Conservation (phyloP, 2,113 vertebrate genomes). For the Herpailurus yagouaroundi region DNA sequence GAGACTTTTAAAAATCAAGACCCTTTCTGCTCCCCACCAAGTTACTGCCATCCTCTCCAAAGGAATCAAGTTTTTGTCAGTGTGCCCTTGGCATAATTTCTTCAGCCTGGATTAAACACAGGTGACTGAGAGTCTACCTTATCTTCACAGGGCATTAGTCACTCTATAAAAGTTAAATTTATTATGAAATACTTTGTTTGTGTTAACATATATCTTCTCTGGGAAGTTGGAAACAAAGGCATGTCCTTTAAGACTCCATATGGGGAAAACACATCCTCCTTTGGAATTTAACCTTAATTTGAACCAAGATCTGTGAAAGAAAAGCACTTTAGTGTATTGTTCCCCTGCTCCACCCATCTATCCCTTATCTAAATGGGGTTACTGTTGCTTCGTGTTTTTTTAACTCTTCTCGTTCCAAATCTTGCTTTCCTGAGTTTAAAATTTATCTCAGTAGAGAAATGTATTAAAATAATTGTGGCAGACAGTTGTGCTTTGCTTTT, state of each 20-base stretch:
- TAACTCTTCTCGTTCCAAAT: constrained; percentile 81
- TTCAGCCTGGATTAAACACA: constrained; percentile 72
- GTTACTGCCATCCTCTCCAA: constrained; percentile 28
- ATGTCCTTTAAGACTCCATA: constrained; percentile 84
- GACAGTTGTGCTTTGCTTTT: not conserved
- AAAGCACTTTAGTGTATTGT: constrained; percentile 88
- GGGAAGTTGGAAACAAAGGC: constrained; percentile 84
- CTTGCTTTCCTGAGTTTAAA: constrained; percentile 79
- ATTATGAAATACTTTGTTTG: constrained; percentile 86
- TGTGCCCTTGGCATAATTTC: constrained; percentile 65
- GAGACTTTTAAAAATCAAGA: constrained; percentile 65
- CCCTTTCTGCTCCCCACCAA: constrained; percentile 55
- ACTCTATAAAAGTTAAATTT: constrained; percentile 83
- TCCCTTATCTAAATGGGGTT: constrained; percentile 88
- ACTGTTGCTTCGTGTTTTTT: constrained; percentile 82
- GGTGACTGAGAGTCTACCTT: constrained; percentile 77
- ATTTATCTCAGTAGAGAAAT: constrained; percentile 29
- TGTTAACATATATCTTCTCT: constrained; percentile 86
- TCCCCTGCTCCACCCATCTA: constrained; percentile 85
- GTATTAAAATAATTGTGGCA: constrained; percentile 16
- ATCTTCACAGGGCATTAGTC: constrained; percentile 81
- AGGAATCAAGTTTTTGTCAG: constrained; percentile 48
- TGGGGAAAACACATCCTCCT: constrained; percentile 83
- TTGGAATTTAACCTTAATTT: constrained; percentile 91
- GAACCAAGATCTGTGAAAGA: constrained; percentile 90